Evolutionary conservation across 2,888 invertebrate species (phyloP), one percentile per base, ranked within the genome.

Genomic region (Phengaris alcon): DNA sequence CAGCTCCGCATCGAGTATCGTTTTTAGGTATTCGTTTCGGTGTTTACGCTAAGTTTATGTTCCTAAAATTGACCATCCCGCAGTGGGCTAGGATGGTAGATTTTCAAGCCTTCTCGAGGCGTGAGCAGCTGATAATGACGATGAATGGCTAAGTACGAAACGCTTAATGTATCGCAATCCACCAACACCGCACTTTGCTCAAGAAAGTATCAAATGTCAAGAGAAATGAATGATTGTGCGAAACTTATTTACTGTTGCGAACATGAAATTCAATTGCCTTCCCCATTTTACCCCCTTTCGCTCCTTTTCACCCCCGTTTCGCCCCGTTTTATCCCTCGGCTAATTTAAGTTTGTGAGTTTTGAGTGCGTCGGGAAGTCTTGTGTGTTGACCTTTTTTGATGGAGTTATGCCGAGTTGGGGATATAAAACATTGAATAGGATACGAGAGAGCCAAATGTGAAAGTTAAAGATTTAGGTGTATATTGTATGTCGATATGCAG

Each of bases 291-390:
- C 57, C 15, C 57, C 15, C 57, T 22, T 59, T 1, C 13, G 12
- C 12, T 12, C 12, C 35, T 12, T 35, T 52, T 35, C 6, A 35
- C 64, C 35, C 57, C 13, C 35, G 0, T 44, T 64, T 44, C 2
- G 2, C 35, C 52, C 52, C 52, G 8, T 6, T 48, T 48, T 8
- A 48, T 8, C 48, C 52, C 10, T 9, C 35, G 15, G 35, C 64
- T 64, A 64, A 64, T 64, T 64, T 64, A 44, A 64, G 64, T 64
- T 64, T 7, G 64, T 44, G 64, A 64, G 64, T 64, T 64, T 52
- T 44, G 64, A 64, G 64, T 64, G 64, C 64, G 64, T 64, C 15
- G 35, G 12, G 12, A 55, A 55, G 64, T 13, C 64, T 6, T 12
- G 64, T 35, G 64, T 12, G 10, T 52, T 10, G 52, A 64, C 64